Evolutionary conservation across 2,113 vertebrate genomes (phyloP).

Genomic region (Mirounga angustirostris): DNA sequence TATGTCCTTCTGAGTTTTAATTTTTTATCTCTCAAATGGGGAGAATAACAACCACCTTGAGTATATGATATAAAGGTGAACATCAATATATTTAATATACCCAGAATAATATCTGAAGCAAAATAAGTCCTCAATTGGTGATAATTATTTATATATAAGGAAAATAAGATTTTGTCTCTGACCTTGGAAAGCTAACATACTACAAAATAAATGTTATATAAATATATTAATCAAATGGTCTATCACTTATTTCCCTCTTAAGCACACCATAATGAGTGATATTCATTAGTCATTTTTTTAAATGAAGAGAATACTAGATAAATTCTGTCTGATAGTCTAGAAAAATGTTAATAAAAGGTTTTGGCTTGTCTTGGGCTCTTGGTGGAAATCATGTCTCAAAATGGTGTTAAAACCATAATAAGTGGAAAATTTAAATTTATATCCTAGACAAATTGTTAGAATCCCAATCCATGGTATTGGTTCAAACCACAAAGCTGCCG

Average conservation of each 20-base stretch:
- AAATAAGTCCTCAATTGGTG: not conserved
- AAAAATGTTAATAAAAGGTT: not conserved
- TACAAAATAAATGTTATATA: conserved; percentile 20
- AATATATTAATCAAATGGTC: not conserved
- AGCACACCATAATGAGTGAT: not conserved
- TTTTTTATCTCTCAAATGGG: not conserved
- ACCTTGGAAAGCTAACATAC: not conserved
- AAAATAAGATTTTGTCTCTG: not conserved
- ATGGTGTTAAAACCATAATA: not conserved
- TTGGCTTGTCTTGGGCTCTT: not conserved
- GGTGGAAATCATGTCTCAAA: not conserved
- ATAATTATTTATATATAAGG: not conserved
- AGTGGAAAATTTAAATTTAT: not conserved
- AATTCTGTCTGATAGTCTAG: not conserved
- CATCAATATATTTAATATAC: not conserved
- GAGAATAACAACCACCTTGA: not conserved
- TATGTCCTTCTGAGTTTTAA: not conserved
- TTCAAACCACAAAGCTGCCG: not conserved
- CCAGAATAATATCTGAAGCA: not conserved
- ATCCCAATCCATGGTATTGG: not conserved
- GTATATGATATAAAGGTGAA: not conserved
- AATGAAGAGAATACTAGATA: not conserved
- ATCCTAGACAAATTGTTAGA: not conserved
- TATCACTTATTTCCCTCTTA: not conserved
- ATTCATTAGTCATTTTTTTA: not conserved